These are phyloP conservation scores for Dicaeum eximium DNA, from an alignment of 2,113 vertebrate genomes.

Conservation along the genomic window DNA sequence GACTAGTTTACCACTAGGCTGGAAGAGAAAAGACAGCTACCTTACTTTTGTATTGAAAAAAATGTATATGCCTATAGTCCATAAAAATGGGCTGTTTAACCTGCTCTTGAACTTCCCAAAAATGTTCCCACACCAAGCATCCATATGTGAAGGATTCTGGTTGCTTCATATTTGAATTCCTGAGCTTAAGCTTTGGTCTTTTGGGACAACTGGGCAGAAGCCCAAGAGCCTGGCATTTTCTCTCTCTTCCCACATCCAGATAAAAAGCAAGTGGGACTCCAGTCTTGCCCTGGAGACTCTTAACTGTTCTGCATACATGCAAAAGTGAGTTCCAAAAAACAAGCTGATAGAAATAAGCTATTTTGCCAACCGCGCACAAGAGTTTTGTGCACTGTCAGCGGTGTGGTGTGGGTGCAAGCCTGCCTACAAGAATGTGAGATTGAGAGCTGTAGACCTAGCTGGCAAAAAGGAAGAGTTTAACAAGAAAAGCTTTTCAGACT, in stretches of 20 bases:
- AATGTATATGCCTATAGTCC: neutral
- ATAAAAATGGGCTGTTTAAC: neutral
- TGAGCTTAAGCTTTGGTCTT: neutral
- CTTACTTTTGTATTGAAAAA: neutral
- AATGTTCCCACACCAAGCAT: neutral
- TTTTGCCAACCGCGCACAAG: neutral
- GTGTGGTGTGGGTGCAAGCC: neutral
- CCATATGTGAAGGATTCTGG: neutral
- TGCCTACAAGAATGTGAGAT: neutral
- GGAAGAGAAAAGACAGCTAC: neutral
- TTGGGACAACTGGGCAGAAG: neutral
- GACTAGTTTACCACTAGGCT: neutral
- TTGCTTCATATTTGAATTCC: conserved; percentile 3
- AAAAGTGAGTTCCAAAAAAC: neutral
- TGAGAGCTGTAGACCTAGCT: neutral
- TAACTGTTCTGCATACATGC: neutral
- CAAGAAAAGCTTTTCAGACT: neutral
- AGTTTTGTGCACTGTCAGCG: neutral
- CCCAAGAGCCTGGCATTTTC: conserved; percentile 16
- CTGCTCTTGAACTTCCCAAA: neutral
- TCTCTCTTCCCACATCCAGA: neutral
- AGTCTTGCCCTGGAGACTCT: neutral
- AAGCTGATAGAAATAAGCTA: neutral
- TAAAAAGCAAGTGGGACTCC: neutral
- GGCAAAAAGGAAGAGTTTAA: neutral